Evolutionary conservation across 37 sponge, comb jelly and placozoan species (phyloP), one percentile per base, ranked within the genome.

Genomic region (Cladorhizidae sp.): DNA sequence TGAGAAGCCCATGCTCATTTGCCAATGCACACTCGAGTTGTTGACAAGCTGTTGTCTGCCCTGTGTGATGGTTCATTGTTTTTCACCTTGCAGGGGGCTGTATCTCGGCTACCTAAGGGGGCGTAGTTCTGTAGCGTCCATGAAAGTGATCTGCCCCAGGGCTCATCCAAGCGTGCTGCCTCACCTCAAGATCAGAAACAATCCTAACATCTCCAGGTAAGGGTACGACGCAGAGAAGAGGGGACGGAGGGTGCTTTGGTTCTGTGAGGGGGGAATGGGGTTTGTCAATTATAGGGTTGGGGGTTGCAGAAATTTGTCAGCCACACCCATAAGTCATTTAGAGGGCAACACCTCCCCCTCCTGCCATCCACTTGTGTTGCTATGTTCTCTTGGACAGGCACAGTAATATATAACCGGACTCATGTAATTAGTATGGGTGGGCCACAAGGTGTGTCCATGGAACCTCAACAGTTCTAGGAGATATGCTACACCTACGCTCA

Each of bases 71-170:
- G 12, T 67, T 37, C n/a, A 56, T 31, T 51, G 3, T 72, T 62
- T 25, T 28, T 75, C 61, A 67, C 64, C 6, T 43, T 79, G 36
- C 57, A 92, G 93, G 51, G 95, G 95, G 0, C 78, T 94, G 50
- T 94, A 94, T 72, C 79, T 94, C 18, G 95, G 92, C 23, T 94
- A 94, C 75, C 76, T 84, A 62, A 86, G 91, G 75, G 81, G 79
- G 9, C 71, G 86, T n/a, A 87, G 90, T 57, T 75, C 86, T 7
- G 78, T 91, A 20, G 89, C 78, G 22, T 85, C 81, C 38, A 81
- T 94, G 69, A 87, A 80, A 43, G 84, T 94, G 26, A 70, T 94
- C 42, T 80, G 72, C 23, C 78, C 88, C 9, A 37, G 75, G 5
- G 73, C 76, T 32, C 50, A 80, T 26, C 95, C 95, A 51, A 94